phyloP scores from a whole-genome alignment of 64 coral and sea anemone genomes.

The Platygyra sinensis region DNA sequence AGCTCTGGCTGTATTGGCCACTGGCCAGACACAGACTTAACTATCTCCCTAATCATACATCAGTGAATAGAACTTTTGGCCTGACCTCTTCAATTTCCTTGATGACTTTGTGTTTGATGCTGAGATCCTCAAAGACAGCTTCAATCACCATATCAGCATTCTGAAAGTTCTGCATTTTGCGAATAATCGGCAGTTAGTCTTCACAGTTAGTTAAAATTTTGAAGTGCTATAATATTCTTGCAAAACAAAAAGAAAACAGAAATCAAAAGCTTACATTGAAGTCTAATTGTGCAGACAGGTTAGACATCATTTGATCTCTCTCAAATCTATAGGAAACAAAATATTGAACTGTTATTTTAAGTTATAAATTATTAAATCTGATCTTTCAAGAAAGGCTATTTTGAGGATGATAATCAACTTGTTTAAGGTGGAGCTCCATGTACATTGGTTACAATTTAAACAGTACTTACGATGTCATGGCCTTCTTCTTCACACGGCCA shows the following conservation, averaged over 20 bases:
- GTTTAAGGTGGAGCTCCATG: no score
- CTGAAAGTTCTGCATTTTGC: constrained; percentile 73
- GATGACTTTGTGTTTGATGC: constrained; percentile 98
- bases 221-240: not conserved
- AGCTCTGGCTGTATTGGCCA: no score
- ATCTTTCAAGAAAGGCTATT: no score
- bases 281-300: constrained; percentile 85
- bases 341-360: not conserved
- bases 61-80: not conserved
- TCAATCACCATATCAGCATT: constrained; percentile 97
- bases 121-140: constrained; percentile 98
- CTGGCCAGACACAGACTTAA: no score
- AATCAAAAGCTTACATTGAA: constrained; percentile 48
- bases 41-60: no score
- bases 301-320: constrained; percentile 76
- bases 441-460: no score
- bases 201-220: not conserved
- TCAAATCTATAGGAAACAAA: constrained; percentile 74
- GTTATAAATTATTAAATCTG: no score
- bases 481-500: constrained; percentile 87
- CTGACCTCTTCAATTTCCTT: constrained; percentile 94
- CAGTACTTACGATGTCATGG: constrained; percentile 79
- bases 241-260: not conserved
- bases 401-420: no score
- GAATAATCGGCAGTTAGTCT: not conserved